Base-by-base conservation (phyloP, 2,888 invertebrate genomes). In the Drosophila conformis region DNA sequence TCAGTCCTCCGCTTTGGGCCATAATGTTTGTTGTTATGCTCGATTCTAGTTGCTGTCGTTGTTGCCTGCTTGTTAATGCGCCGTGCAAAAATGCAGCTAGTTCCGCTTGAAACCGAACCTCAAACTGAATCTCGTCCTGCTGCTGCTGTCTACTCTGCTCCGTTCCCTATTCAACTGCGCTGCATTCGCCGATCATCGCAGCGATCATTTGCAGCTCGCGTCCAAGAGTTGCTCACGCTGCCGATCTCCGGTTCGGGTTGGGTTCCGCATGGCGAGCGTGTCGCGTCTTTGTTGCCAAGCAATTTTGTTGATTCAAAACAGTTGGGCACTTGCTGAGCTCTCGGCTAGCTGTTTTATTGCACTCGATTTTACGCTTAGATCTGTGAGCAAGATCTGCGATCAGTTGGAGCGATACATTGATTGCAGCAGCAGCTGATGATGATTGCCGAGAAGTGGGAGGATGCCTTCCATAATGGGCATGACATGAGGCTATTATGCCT, bases 361-460 rank as follows among this genome's bases (percentile, higher is more conserved):
- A 73, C 87, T 89, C 84, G 76, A 84, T 89, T 89, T 84, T 89
- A 83, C 84, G 89, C 89, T 89, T 61, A 38, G 58, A 75, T 70
- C 70, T 53, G 54, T 33, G 33, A n/a, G 52, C 54, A 54, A 54
- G 52, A 69, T 73, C 62, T 62, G 51, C 49, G 65, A 56, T 62
- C 69, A 6, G 62, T 74, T 75, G 80, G 69, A 65, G 64, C 63
- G 64, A 31, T 65, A 51, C 46, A 38, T 51, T 59, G 63, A 61
- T 66, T 49, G 40, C 36, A 38, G 54, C 70, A 51, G 71, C 54
- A 60, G 46, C 10, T n/a, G 54, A 29, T 52, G 71, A 61, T 70
- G 35, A 29, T 48, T 38, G 29, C 15, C 11, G 21, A 21, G 15
- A 27, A 62, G 71, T 57, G 58, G 46, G 65, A 58, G 60, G 60